Percentiles rank a stretch among this genome's conserved stretches.
Conservation (phyloP, 2,797 vertebrate species). For the Falco cherrug region DNA sequence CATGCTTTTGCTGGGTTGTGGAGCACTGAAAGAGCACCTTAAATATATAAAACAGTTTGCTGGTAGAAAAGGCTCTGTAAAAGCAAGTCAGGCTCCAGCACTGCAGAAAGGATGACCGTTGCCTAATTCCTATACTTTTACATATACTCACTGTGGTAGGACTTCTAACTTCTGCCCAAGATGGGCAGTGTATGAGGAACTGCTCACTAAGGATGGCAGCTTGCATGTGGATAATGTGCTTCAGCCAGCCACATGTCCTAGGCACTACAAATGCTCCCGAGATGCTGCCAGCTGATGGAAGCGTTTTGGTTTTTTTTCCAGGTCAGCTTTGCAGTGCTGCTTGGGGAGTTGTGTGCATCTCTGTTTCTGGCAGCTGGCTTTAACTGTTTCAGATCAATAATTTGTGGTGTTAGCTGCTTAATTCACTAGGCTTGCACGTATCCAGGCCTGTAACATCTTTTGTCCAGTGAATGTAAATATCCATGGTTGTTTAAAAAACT, state of each 20-base stretch:
- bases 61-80: not conserved
- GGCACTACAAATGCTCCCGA: not conserved
- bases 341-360: not conserved
- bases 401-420: not conserved
- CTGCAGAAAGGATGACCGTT: not conserved
- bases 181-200: not conserved
- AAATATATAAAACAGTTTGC: not conserved
- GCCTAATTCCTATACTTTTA: not conserved
- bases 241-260: fast-evolving
- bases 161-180: not conserved
- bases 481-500: not conserved
- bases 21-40: not conserved
- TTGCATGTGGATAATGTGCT: fast-evolving
- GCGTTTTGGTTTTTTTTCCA: not conserved
- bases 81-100: not conserved
- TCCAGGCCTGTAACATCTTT: not conserved
- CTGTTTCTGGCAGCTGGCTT: not conserved
- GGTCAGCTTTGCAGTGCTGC: not conserved
- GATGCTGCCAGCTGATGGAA: not conserved
- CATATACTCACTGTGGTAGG: not conserved
- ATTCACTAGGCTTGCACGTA: not conserved
- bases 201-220: not conserved
- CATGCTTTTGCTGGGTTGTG: not conserved
- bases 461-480: not conserved
- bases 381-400: not conserved